Evolutionary conservation across 2,888 invertebrate species (phyloP).

Genomic region (Cataglyphis cursor): DNA sequence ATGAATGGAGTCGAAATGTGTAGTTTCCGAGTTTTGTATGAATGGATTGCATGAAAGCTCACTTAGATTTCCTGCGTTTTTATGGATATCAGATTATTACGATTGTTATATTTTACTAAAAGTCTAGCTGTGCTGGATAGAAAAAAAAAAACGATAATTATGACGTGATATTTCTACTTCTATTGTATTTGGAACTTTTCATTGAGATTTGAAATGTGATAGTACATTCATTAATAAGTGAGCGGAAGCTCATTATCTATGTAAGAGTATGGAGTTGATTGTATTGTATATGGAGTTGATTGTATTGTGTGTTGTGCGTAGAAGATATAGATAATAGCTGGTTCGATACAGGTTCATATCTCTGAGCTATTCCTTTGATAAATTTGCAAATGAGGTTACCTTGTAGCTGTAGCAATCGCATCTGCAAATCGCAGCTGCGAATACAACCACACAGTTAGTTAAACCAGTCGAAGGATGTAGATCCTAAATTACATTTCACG

Average conservation of each 20-base stretch:
- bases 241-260: constrained; percentile 35
- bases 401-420: constrained; percentile 22
- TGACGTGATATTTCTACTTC: not conserved
- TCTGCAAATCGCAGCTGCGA: constrained; percentile 43
- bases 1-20: not conserved
- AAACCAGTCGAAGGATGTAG: constrained; percentile 47
- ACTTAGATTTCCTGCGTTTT: not conserved
- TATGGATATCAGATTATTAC: not conserved
- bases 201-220: not conserved
- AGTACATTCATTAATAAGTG: constrained; percentile 18
- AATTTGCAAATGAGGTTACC: constrained; percentile 62
- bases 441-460: constrained; percentile 31
- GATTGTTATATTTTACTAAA: constrained; percentile 2
- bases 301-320: not conserved
- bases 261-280: constrained; percentile 3
- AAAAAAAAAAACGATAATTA: not conserved
- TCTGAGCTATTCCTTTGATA: constrained; percentile 65
- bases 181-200: not conserved
- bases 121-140: not conserved
- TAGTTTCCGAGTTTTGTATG: not conserved
- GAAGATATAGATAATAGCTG: constrained; percentile 13
- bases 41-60: not conserved
- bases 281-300: constrained; percentile 9
- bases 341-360: constrained; percentile 14
- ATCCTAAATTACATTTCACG: constrained; percentile 26